Evolutionary conservation across 2,888 invertebrate genomes (phyloP).

Genomic region (Vannuccia rotundouncinata): DNA sequence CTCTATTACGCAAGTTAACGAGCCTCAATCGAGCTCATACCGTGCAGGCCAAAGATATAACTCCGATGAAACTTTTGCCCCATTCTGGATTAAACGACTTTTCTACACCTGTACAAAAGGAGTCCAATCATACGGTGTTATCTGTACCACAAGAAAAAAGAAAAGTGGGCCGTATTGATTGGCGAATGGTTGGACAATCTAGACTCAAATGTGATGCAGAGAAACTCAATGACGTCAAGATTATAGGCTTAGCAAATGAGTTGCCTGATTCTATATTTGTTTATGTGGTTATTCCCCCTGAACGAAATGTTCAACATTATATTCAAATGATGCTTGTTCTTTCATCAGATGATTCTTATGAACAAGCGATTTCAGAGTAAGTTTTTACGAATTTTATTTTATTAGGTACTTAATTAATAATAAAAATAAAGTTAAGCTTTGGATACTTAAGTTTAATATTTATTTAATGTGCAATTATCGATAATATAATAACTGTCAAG

Average conservation of each 20-base stretch:
- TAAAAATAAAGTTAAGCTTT: too few relatives aligned
- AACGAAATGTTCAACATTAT: background rate
- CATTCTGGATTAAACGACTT: background rate
- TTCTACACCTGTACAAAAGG: background rate
- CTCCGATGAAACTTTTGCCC: background rate
- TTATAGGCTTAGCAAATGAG: background rate
- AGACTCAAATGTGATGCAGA: background rate
- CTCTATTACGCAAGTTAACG: background rate
- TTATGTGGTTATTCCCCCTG: background rate
- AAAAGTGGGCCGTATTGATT: background rate
- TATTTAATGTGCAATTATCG: too few relatives aligned
- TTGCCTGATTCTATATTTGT: background rate
- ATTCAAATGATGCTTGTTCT: background rate
- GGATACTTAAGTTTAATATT: too few relatives aligned
- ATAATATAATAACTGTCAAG: too few relatives aligned
- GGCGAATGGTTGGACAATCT: background rate
- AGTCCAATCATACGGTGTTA: background rate
- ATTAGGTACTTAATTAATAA: too few relatives aligned
- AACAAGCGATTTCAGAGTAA: background rate
- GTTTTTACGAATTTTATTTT: too few relatives aligned
- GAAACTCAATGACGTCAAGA: background rate
- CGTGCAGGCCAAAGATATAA: background rate
- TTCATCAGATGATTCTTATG: background rate
- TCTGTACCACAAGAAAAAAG: background rate
- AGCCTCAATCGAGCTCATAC: background rate